phyloP scores from a whole-genome alignment of 2,113 vertebrate genomes.

The Gopherus evgoodei region DNA sequence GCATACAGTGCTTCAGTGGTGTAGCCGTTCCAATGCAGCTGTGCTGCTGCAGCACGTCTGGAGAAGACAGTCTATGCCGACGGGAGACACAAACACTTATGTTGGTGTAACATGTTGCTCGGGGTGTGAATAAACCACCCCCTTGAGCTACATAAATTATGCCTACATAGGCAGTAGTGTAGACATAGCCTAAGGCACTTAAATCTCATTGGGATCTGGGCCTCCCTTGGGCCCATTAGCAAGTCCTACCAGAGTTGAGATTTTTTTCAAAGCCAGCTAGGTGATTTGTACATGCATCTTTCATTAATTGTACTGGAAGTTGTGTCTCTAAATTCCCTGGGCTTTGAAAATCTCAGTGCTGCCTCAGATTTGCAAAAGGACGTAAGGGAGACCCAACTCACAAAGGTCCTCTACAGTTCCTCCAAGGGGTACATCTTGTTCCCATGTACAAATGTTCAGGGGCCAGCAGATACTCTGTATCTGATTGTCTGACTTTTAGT shows the following conservation, averaged over 20 bases:
- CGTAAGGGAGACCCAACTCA: not conserved
- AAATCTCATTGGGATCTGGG: not conserved
- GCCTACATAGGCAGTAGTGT: too few species aligned
- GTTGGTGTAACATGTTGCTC: too few species aligned
- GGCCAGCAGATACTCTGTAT: not conserved
- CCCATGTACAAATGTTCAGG: not conserved
- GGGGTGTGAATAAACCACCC: too few species aligned
- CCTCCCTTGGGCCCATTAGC: not conserved
- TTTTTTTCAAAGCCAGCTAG: not conserved
- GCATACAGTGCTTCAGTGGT: too few species aligned
- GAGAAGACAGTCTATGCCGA: too few species aligned
- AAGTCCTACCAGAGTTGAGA: not conserved
- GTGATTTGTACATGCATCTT: slow-evolving; percentile 11
- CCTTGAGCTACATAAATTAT: too few species aligned
- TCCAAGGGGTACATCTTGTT: not conserved
- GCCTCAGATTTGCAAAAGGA: not conserved
- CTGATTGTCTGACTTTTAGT: not conserved
- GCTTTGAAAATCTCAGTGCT: not conserved
- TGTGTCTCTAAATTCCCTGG: not conserved
- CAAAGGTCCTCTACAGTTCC: not conserved
- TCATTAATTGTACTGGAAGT: slow-evolving; percentile 33
- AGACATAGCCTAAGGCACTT: not conserved
- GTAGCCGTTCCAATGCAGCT: too few species aligned
- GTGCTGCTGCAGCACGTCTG: too few species aligned
- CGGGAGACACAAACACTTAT: too few species aligned